Conservation (phyloP, 1,140 invertebrate species). For the Eumeta japonica region DNA sequence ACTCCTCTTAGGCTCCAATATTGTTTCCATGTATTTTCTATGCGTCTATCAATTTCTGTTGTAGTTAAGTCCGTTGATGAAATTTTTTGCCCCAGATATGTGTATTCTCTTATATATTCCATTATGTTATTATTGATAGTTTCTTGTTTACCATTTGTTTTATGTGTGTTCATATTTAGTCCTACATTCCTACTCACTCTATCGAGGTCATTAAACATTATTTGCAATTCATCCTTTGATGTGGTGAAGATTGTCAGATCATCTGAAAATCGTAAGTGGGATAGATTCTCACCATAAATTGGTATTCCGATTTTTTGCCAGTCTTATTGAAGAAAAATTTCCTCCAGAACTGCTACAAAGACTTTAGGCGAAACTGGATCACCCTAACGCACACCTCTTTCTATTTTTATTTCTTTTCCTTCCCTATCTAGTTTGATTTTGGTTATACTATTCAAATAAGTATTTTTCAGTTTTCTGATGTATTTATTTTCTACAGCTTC, state of each 20-base stretch:
- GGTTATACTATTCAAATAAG: slow-evolving; percentile 2
- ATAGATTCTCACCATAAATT: slow-evolving; percentile 16
- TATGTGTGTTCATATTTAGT: slow-evolving; percentile 10
- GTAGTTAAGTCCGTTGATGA: no score
- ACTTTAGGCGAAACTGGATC: no score
- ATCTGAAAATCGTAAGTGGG: slow-evolving; percentile 23
- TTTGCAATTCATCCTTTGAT: slow-evolving; percentile 4
- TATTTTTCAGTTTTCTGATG: slow-evolving; percentile 6
- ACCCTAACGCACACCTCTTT: slow-evolving; percentile 4
- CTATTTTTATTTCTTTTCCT: no score
- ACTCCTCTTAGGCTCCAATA: slow-evolving; percentile 18
- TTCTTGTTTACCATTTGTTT: slow-evolving; percentile 14
- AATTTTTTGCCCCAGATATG: no score
- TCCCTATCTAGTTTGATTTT: slow-evolving; percentile 7
- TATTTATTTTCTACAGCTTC: slow-evolving; percentile 5
- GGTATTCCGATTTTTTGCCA: slow-evolving; percentile 12
- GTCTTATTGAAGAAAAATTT: no score
- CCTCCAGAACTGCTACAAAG: slow-evolving; percentile 7
- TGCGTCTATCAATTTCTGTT: no score
- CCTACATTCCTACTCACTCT: slow-evolving; percentile 9
- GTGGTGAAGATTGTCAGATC: slow-evolving; percentile 18
- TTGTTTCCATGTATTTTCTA: slow-evolving; percentile 16
- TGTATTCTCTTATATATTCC: no score
- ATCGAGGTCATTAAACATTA: no score
- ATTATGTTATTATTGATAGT: no score